phyloP scores from a whole-genome alignment of 2,113 vertebrate species.

The Baryphthengus martii region DNA sequence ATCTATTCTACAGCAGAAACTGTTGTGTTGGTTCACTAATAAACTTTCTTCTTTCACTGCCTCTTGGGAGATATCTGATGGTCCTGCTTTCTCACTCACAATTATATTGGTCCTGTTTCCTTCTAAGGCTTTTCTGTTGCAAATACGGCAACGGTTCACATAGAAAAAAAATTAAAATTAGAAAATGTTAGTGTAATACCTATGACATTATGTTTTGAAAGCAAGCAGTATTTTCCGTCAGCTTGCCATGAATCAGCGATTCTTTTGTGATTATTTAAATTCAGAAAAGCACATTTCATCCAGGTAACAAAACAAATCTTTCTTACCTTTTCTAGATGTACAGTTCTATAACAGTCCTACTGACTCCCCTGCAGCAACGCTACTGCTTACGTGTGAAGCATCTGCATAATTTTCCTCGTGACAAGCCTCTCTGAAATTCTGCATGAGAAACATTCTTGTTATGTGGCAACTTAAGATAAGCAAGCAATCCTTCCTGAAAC shows the following conservation, averaged over 20 bases:
- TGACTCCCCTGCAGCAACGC: background rate
- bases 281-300: background rate
- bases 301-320: background rate
- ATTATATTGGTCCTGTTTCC: background rate
- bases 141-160: background rate
- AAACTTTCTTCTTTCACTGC: background rate
- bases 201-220: background rate
- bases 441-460: background rate
- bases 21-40: background rate
- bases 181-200: background rate
- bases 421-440: background rate
- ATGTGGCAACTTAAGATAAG: background rate
- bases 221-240: background rate
- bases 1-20: background rate
- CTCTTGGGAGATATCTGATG: background rate
- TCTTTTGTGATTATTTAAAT: background rate
- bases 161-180: background rate
- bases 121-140: background rate
- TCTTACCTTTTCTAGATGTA: constrained; percentile 19
- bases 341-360: background rate
- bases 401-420: background rate
- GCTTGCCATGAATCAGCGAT: background rate
- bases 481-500: background rate
- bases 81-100: background rate
- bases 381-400: background rate